Base-by-base conservation (phyloP, 2,113 vertebrate species). In the Indicator indicator region DNA sequence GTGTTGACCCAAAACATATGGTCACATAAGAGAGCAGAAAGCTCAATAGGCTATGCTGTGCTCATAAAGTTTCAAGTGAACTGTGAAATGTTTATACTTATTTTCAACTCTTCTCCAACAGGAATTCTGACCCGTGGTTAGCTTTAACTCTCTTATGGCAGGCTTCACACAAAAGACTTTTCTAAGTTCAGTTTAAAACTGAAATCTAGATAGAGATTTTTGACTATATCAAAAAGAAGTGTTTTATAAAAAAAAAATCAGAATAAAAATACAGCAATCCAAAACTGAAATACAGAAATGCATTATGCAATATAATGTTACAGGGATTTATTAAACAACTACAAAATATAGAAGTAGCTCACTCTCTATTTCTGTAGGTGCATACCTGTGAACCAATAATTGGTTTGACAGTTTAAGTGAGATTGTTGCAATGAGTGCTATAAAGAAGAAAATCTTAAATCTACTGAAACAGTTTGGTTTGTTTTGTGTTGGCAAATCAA, bases 41-140 rank as follows among this genome's bases (percentile, higher is more conserved):
- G 33, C 42, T 44, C 96, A 92, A 79, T 83, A 60, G 19, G 72
- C 48, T 90, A 36, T n/a, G 9, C 5, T 88, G 42, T 88, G 74
- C 89, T 91, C 94, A 65, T 93, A 94, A 97, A 94, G 40, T 95
- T 97, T 97, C 92, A 97, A 95, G 69, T 84, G 92, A 95, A 86
- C 77, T 80, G 50, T 96, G 90, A 96, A 93, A 96, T 90, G 62
- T 88, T 93, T 95, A 78, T 92, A 46, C 27, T 23, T 92, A 60
- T 96, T 96, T 97, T 94, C 30, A 16, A 48, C 9, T 76, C n/a
- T 54, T 96, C 42, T 92, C 48, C 42, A 64, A 62, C 18, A 88
- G 73, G 83, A 89, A 86, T 82, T 83, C 40, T 86, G 30, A 75
- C 32, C 13, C 62, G 70, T 82, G 32, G 18, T 95, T 96, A 94